phyloP scores from a whole-genome alignment of 64 coral and sea anemone species.

The Actinia equina region DNA sequence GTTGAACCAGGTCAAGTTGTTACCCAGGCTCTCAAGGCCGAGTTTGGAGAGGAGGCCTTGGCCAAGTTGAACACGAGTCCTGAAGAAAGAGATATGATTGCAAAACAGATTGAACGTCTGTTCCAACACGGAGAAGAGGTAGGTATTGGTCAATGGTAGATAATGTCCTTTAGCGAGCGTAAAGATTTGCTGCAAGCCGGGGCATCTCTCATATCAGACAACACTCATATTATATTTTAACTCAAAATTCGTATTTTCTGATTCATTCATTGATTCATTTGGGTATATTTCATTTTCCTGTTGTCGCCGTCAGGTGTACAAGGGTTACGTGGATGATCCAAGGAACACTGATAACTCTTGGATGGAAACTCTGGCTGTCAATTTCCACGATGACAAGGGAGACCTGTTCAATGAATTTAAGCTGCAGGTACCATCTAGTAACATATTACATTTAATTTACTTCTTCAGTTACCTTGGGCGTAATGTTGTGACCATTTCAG shows the following conservation, averaged over 20 bases:
- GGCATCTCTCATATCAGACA: too few species aligned
- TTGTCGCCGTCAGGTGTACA: conserved; percentile 64
- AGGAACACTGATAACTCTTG: conserved; percentile 93
- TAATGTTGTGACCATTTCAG: too few species aligned
- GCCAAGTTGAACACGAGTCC: conserved; percentile 66
- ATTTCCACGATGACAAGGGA: conserved; percentile 94
- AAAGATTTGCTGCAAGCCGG: too few species aligned
- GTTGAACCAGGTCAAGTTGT: conserved; percentile 95
- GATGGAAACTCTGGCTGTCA: conserved; percentile 96
- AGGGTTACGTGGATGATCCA: conserved; percentile 97
- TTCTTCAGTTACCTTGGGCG: too few species aligned
- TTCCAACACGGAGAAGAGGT: conserved; percentile 91
- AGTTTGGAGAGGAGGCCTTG: conserved; percentile 97
- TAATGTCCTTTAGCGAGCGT: too few species aligned
- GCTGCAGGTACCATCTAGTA: conserved; percentile 55
- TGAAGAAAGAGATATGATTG: conserved; percentile 77
- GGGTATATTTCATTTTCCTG: background rate
- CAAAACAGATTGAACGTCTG: conserved; percentile 65
- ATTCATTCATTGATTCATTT: background rate
- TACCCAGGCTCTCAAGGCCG: conserved; percentile 78
- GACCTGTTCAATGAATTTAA: conserved; percentile 88
- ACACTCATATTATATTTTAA: too few species aligned
- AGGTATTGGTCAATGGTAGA: background rate
- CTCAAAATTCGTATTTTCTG: background rate
- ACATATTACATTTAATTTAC: background rate